A percentile compares a stretch with the other conserved stretches of the same genome.
Conservation (phyloP, 37 sponge, comb jelly and placozoan genomes). For the Petrosia ficiformis region DNA sequence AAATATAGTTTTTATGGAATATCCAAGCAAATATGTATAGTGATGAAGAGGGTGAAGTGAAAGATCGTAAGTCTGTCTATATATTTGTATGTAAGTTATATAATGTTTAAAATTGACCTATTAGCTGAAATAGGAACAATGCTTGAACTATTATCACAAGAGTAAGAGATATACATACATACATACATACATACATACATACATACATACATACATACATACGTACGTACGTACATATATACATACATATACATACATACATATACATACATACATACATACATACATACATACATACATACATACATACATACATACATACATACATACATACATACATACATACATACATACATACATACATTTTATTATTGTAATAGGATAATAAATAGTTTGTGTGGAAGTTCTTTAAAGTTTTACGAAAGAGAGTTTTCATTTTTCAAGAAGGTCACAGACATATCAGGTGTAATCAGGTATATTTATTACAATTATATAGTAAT, state of each 20-base stretch:
- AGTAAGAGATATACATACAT: slow-evolving; percentile 22
- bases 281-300: neutral
- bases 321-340: neutral
- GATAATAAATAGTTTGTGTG: slow-evolving; percentile 74
- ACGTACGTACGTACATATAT: too few relatives aligned
- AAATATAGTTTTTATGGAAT: slow-evolving; percentile 93
- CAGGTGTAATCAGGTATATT: slow-evolving; percentile 82
- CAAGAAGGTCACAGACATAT: slow-evolving; percentile 90
- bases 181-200: too few relatives aligned
- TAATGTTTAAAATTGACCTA: neutral
- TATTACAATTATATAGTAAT: too few relatives aligned
- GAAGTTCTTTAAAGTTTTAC: slow-evolving; percentile 77
- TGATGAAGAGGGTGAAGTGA: slow-evolving; percentile 82
- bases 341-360: neutral
- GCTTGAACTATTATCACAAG: slow-evolving; percentile 30
- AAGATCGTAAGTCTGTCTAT: slow-evolving; percentile 82
- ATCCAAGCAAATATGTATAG: slow-evolving; percentile 93
- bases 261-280: too few relatives aligned
- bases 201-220: too few relatives aligned
- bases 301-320: neutral
- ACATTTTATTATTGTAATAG: slow-evolving; percentile 18
- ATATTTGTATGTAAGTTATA: neutral
- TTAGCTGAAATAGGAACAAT: slow-evolving; percentile 64
- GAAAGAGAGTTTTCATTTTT: slow-evolving; percentile 94
- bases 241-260: too few relatives aligned